These are phyloP conservation scores for Protonemura montana DNA, from an alignment of 2,888 invertebrate genomes.

Conservation along the genomic window DNA sequence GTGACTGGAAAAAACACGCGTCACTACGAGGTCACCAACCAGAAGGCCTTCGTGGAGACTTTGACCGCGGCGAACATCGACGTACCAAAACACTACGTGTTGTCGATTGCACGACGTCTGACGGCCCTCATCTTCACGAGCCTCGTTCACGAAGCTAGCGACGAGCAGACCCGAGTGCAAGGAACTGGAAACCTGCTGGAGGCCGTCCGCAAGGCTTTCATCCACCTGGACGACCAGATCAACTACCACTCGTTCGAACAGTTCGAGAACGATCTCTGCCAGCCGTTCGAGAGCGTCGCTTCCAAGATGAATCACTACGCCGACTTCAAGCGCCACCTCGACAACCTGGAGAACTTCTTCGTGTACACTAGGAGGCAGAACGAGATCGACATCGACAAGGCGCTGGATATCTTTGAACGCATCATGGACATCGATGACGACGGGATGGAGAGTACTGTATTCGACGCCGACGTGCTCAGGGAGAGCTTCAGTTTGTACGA, in stretches of 20 bases:
- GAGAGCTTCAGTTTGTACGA: neutral
- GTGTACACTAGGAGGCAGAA: neutral
- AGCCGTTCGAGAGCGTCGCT: neutral
- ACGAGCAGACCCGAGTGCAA: neutral
- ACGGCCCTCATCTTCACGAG: neutral
- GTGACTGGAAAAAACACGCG: neutral
- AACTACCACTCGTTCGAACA: neutral
- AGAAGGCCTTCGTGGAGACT: neutral
- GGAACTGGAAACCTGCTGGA: neutral
- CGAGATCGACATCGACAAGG: conserved; percentile 12
- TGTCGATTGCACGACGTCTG: neutral
- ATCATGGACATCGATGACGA: neutral
- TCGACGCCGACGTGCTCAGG: neutral
- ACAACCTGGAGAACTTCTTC: conserved; percentile 15
- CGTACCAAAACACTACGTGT: neutral
- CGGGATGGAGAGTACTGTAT: neutral
- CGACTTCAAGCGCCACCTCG: neutral
- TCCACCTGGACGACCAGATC: neutral
- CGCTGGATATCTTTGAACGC: neutral
- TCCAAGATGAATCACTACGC: neutral
- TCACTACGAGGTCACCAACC: neutral
- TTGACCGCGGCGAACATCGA: neutral
- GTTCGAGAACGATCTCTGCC: neutral
- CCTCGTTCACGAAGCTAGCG: neutral
- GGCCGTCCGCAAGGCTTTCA: neutral